Evolutionary conservation across 2,888 invertebrate species (phyloP), one percentile per base, ranked within the genome.

Genomic region (Drosophila conformis): DNA sequence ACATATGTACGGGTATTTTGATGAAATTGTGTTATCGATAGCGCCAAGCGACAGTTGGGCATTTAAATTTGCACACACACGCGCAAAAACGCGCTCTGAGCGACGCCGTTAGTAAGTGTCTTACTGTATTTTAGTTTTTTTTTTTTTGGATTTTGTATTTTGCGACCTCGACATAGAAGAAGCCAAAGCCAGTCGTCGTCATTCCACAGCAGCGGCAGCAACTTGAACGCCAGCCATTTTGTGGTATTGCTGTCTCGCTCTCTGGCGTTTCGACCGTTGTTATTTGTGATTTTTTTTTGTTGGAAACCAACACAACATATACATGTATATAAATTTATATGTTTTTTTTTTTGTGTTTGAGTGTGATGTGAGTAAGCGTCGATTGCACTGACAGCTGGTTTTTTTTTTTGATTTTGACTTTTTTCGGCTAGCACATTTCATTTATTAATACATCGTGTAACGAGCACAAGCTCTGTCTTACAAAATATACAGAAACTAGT

Each of bases 131-230:
- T 56, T 29, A 21, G 15, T 42, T 59, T 66, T n/a, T 57, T 10
- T 36, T 49, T 15, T 54, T 18, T 54, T 18, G 18, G 4, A 8
- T 58, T 25, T 35, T 35, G 51, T 48, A 60, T 62, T 88, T 86
- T 80, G 84, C 90, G 83, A 87, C 83, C 90, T 89, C 90, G 83
- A 82, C 88, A 85, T 85, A 76, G 83, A 82, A 82, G 82, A 82
- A 82, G 79, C 82, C 78, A 73, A 78, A 78, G 81, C 72, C 77
- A 49, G 65, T 78, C 76, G 69, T 69, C 78, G 78, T 73, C 82
- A 78, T 78, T 82, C 83, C 79, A 52, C 51, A 69, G 64, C 82
- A 78, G 69, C 82, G 21, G 56, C 51, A 69, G 25, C 56, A 80
- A 49, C 69, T 62, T 38, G 60, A 67, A 64, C 77, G 81, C 77